Base-by-base conservation (phyloP, 2,888 invertebrate genomes). In the Alloplasta piceator region DNA sequence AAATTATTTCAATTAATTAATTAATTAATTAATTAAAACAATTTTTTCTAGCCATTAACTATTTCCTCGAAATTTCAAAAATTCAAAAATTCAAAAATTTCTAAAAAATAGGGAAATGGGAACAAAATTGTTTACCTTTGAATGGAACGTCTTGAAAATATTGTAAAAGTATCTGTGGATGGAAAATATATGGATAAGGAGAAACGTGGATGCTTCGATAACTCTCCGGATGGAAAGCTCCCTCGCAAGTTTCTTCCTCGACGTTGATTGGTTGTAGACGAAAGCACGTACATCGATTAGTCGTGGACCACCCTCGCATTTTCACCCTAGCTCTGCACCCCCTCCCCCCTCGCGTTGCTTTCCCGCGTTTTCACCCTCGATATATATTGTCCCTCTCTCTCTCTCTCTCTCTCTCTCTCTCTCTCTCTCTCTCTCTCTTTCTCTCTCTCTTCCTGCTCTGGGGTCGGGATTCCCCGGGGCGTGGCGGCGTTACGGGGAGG, bases 221-320 rank as follows among this genome's bases (percentile, higher is more conserved):
- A 83, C 77, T 83, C 82, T 78, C 73, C 74, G 63, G 75, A 76
- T 77, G 84, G 26, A 26, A 79, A 82, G 82, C 76, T 83, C 76
- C 73, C 78, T 64, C 71, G 26, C 26, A 83, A 84, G 78, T 83
- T 80, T 80, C 80, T 26, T 26, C 66, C 56, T 56, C 77, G 78
- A 81, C 81, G 81, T 81, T 81, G 81, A 81, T 81, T 81, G 81
- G 80, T 80, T 75, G 82, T 84, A 81, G 84, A 82, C 84, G 84
- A 73, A 81, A 78, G 83, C 84, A 84, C 84, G 84, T 84, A 82
- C 84, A 84, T 84, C 84, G 84, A 84, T 84, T 84, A 84, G 84
- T 83, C 81, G 82, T 58, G 72, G 67, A 78, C 82, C 71, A 74
- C 70, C 76, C 76, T 66, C 58, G 61, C 68, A 71, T 55, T 76